Base-by-base conservation (phyloP, 2,888 invertebrate species). In the Drosophila macrospina region DNA sequence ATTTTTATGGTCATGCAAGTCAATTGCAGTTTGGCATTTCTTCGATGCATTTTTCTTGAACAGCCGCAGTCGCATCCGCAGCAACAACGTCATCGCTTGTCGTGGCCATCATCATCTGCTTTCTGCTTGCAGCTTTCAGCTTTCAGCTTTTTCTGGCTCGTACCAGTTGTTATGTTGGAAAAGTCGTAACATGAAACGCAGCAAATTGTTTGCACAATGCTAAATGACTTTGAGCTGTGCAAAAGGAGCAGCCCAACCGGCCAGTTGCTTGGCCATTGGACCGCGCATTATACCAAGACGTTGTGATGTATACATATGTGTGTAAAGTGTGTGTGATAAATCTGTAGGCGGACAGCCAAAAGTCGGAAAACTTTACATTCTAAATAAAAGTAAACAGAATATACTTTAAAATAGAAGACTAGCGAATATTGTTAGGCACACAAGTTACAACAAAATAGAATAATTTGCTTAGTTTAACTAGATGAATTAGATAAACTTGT, bases 1-100 rank as follows among this genome's bases (percentile, higher is more conserved):
- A 89, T 89, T 89, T 88, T 84, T 89, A 89, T 89, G 90, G 89
- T 82, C 90, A 89, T 89, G 88, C 89, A 87, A 84, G 89, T 85
- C 85, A 85, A 85, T 85, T 85, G 85, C 88, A 85, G 85, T 88
- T 85, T 85, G 88, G 88, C 86, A 84, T 88, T 86, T 84, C 88
- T 84, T 84, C 87, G 85, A 78, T 82, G 83, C 63, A 81, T 80
- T 74, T 82, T 67, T 55, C 59, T 57, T 60, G 55, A 8, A 54
- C 52, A 54, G 48, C 5, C 11, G 30, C 8, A 30, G 30, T 36
- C 24, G 24, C 34, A 20, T 32, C 16, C 13, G 20, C 48, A 34
- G 52, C 52, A 30, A 41, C 52, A 39, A 61, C 65, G 63, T 52
- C 69, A 67, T 74, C 57, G 65, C 37, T 64, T 44, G 55, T 65